Percentiles rank a stretch among this genome's conserved stretches.
phyloP scores from a whole-genome alignment of 2,113 vertebrate species.

The Rutilus rutilus region DNA sequence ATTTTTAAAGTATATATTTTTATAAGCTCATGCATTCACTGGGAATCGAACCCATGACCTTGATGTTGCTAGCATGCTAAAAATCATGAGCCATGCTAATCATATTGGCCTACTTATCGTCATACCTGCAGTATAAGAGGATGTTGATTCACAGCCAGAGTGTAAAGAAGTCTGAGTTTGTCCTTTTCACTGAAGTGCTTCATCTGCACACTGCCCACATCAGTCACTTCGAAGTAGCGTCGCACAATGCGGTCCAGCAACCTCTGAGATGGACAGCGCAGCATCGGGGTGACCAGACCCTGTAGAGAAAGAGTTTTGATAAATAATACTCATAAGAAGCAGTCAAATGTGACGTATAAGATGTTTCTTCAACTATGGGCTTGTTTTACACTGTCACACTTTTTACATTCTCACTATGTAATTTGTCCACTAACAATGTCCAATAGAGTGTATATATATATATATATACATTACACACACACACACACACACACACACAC shows the following conservation, averaged over 20 bases:
- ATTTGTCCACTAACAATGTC: too few species aligned
- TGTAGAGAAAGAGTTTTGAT: slow-evolving; percentile 33
- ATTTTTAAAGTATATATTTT: neutral
- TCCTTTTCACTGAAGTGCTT: slow-evolving; percentile 81
- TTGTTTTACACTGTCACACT: neutral
- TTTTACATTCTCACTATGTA: too few species aligned
- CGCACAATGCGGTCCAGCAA: slow-evolving; percentile 83
- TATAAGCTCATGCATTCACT: neutral
- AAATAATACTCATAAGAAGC: neutral
- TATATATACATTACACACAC: too few species aligned
- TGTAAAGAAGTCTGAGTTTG: slow-evolving; percentile 84
- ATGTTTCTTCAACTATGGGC: neutral
- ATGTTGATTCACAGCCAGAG: slow-evolving; percentile 80
- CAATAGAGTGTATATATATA: too few species aligned
- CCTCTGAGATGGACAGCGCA: slow-evolving; percentile 83
- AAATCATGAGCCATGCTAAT: too few species aligned
- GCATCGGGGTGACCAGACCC: slow-evolving; percentile 79
- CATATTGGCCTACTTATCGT: neutral
- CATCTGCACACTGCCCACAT: slow-evolving; percentile 85
- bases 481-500: too few species aligned
- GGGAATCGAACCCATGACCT: neutral
- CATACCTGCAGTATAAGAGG: slow-evolving; percentile 82
- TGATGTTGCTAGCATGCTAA: neutral
- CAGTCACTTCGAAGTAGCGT: slow-evolving; percentile 82
- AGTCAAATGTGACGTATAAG: neutral